These are phyloP conservation scores for Epistrophe grossulariae DNA, from an alignment of 2,888 invertebrate genomes.

Conservation along the genomic window DNA sequence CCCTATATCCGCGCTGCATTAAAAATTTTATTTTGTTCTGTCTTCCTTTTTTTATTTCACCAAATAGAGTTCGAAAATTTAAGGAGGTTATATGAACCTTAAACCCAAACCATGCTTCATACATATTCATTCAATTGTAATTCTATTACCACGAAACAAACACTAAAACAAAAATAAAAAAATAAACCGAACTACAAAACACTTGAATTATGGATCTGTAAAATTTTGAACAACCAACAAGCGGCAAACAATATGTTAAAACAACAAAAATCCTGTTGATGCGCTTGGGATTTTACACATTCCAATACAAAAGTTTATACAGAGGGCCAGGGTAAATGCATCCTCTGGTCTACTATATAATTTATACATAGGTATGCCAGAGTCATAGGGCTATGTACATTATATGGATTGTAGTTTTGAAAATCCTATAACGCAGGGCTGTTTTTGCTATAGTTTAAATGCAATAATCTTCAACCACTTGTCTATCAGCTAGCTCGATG, in stretches of 20 bases:
- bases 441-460: conserved; percentile 42
- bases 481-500: conserved; percentile 28
- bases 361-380: background rate
- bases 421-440: conserved; percentile 19
- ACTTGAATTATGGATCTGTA: conserved; percentile 50
- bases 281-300: conserved; percentile 23
- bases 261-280: conserved; percentile 54
- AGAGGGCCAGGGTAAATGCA: background rate
- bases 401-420: background rate
- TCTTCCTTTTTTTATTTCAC: conserved; percentile 1
- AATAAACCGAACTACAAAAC: conserved; percentile 39
- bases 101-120: conserved; percentile 12
- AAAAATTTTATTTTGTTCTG: conserved; percentile 5
- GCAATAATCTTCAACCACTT: conserved; percentile 39
- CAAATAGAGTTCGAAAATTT: conserved; percentile 33
- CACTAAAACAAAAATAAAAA: background rate
- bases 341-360: background rate
- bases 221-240: conserved; percentile 24
- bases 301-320: conserved; percentile 25
- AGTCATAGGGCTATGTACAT: background rate
- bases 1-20: background rate
- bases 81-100: conserved; percentile 29
- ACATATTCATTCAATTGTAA: conserved; percentile 48
- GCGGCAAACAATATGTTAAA: background rate
- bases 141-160: conserved; percentile 53